Conservation (phyloP, 2,113 vertebrate genomes). For the Clarias magur region DNA sequence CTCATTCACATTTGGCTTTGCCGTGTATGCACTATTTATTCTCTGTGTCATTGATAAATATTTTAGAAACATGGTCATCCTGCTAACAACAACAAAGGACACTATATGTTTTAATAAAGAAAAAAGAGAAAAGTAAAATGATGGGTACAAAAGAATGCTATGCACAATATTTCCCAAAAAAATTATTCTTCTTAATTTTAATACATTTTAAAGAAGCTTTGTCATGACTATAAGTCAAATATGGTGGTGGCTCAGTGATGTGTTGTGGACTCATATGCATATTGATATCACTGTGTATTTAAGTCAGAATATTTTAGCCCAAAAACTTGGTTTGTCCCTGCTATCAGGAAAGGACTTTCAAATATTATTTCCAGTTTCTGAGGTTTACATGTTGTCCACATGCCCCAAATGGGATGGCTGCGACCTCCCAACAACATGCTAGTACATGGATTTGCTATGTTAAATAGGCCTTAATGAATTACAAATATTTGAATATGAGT, state of each 20-base stretch:
- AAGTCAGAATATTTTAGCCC: neutral
- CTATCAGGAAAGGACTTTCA: neutral
- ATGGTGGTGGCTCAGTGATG: neutral
- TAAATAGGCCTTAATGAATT: neutral
- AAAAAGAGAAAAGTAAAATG: neutral
- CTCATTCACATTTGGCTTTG: neutral
- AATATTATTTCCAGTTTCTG: neutral
- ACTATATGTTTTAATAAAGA: neutral
- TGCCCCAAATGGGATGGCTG: too few relatives aligned
- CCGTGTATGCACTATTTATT: neutral
- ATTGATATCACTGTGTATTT: neutral
- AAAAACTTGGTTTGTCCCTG: neutral
- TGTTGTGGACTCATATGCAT: neutral
- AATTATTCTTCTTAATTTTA: neutral
- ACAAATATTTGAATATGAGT: neutral
- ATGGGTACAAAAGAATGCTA: neutral
- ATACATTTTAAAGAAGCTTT: too few relatives aligned
- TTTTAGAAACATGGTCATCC: neutral
- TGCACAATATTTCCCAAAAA: neutral
- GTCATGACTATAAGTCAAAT: neutral
- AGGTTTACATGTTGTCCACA: too few relatives aligned
- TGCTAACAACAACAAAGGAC: neutral
- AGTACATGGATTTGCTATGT: neutral
- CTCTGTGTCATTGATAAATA: constrained; percentile 4
- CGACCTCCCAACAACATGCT: neutral